Conservation (phyloP, 92 coral and sea anemone genomes). For the Epizoanthus ramosus region DNA sequence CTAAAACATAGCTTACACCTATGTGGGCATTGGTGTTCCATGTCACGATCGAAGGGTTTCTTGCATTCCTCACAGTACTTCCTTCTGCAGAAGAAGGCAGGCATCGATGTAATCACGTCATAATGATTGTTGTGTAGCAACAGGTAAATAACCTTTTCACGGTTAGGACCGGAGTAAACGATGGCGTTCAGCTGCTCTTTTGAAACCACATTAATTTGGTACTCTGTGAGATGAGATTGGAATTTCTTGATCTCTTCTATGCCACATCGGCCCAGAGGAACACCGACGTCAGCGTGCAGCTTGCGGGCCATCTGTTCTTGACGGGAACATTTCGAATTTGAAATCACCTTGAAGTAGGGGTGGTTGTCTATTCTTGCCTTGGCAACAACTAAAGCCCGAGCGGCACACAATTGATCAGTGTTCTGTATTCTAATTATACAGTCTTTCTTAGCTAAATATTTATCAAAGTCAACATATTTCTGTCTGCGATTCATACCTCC, state of each 20-base stretch:
- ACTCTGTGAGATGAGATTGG: slow-evolving; percentile 16
- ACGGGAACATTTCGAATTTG: background rate
- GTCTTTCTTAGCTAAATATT: slow-evolving; percentile 16
- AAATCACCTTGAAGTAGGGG: slow-evolving; percentile 6
- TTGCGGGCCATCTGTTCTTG: slow-evolving; percentile 29
- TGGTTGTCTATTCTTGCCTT: slow-evolving; percentile 32
- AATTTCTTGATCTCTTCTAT: slow-evolving; percentile 35
- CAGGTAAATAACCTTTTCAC: slow-evolving; percentile 49
- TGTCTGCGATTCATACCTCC: slow-evolving; percentile 43
- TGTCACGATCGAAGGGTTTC: slow-evolving; percentile 46
- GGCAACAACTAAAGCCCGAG: slow-evolving; percentile 35
- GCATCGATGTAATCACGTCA: slow-evolving; percentile 59
- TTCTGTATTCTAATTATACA: slow-evolving; percentile 17
- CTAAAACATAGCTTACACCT: slow-evolving; percentile 8
- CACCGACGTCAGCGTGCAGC: slow-evolving; percentile 22
- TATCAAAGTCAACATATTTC: slow-evolving; percentile 35
- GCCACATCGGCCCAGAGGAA: slow-evolving; percentile 35
- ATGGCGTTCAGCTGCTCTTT: slow-evolving; percentile 47
- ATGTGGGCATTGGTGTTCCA: slow-evolving; percentile 2
- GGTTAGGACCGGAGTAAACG: slow-evolving; percentile 53
- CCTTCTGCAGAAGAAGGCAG: slow-evolving; percentile 46
- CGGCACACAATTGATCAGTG: background rate
- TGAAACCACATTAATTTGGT: slow-evolving; percentile 40
- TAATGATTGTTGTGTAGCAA: slow-evolving; percentile 42
- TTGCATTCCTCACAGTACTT: slow-evolving; percentile 52